These are phyloP conservation scores for Diplolepis rosae DNA, from an alignment of 2,888 invertebrate genomes.

Conservation along the genomic window DNA sequence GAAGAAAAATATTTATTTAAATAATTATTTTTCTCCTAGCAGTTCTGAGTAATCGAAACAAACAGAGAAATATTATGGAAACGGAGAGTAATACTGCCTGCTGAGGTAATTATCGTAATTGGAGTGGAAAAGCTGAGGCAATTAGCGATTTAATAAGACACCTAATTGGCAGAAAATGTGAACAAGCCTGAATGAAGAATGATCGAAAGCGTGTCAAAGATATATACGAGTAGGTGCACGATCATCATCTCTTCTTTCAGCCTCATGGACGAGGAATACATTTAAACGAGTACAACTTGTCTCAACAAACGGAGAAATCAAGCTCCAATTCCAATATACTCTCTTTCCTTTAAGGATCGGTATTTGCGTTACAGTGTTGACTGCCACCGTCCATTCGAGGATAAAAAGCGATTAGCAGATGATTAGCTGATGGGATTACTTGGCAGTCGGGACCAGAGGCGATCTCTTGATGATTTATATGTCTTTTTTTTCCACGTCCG, in stretches of 20 bases:
- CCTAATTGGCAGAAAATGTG: slow-evolving; percentile 11
- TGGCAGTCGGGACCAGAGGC: background rate
- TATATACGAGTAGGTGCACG: background rate
- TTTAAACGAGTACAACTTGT: background rate
- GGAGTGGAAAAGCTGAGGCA: background rate
- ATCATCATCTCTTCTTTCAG: background rate
- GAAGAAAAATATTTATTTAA: background rate
- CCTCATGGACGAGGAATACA: background rate
- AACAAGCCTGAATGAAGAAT: background rate
- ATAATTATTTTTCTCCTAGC: background rate
- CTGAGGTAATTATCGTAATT: background rate
- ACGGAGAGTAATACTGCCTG: background rate
- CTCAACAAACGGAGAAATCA: background rate
- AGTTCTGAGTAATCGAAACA: background rate
- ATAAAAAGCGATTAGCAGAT: slow-evolving; percentile 8
- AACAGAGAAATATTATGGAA: background rate
- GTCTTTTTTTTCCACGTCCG: background rate
- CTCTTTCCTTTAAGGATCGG: background rate
- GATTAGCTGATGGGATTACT: background rate
- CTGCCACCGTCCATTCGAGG: background rate
- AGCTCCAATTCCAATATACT: background rate
- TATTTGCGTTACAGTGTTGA: slow-evolving; percentile 5
- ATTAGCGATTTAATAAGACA: slow-evolving; percentile 1
- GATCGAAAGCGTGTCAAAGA: background rate
- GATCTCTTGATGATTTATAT: background rate